Evolutionary conservation across 2,113 vertebrate species (phyloP), one percentile per base, ranked within the genome.

Genomic region (Psilopsiagon aurifrons): DNA sequence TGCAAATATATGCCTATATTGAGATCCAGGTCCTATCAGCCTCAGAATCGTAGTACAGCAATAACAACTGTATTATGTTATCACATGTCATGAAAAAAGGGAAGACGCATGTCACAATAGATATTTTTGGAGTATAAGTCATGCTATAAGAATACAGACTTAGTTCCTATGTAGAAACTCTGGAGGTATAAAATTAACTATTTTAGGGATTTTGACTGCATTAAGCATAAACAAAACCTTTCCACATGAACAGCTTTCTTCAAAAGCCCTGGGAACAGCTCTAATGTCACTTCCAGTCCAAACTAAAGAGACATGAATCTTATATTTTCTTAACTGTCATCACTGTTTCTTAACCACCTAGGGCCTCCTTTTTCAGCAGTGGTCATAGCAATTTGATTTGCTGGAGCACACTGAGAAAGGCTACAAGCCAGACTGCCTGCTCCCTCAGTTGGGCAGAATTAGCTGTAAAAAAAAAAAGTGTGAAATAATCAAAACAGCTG

Each of bases 401-500:
- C 81, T 79, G 49, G 57, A 94, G 69, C 37, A 84, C 41, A 73
- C 59, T 0, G 1, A 73, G 76, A 92, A 88, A 78, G 55, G n/a
- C 62, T 82, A 29, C 2, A 13, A 92, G 52, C 81, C 90, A 96
- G 51, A 39, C 47, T 84, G 64, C 9, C 44, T 91, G 35, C 31
- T 94, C 11, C 28, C 70, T 86, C 73, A 85, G 20, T 23, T 89
- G 78, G 59, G 67, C 69, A 94, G 57, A 95, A 57, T 71, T 75
- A 62, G 17, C 10, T 1, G 1, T 39, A 55, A 90, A 93, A 90
- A 82, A 90, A 82, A 68, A 60, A 88, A 60, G 75, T 90, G 88
- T 94, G 76, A 95, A 96, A 89, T 76, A 94, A 94, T 90, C 52
- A 87, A 96, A 96, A 84, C 96, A 94, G 96, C 96, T 95, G 96